phyloP scores from a whole-genome alignment of 1,140 invertebrate species.

The Hyles vespertilio region DNA sequence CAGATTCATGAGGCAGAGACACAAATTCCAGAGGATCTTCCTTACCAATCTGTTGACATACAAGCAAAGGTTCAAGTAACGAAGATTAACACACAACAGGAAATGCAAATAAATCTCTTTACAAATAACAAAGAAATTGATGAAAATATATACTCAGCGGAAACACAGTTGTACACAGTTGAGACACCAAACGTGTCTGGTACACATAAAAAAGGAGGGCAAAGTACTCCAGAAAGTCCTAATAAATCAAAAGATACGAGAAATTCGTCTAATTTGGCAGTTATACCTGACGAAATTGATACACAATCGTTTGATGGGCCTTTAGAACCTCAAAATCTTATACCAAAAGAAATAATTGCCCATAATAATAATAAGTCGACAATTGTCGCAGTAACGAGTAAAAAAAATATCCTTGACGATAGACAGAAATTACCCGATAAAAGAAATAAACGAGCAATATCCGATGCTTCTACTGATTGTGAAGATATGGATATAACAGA shows the following conservation, averaged over 20 bases:
- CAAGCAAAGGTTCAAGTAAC: constrained; percentile 20
- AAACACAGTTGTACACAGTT: constrained; percentile 29
- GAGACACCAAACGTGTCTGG: neutral
- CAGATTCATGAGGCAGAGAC: constrained; percentile 27
- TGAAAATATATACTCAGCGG: constrained; percentile 41
- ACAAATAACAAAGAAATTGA: constrained; percentile 43
- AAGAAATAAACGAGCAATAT: constrained; percentile 15
- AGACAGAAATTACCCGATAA: neutral
- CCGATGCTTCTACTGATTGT: constrained; percentile 45
- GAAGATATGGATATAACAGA: constrained; percentile 41
- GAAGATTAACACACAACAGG: constrained; percentile 37
- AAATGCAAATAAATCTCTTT: constrained; percentile 39
- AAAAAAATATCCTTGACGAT: constrained; percentile 10
- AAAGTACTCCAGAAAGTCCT: neutral
- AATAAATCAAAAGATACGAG: constrained; percentile 15
- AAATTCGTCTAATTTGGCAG: constrained; percentile 48
- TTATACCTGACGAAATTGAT: constrained; percentile 55
- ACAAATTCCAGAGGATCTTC: constrained; percentile 19
- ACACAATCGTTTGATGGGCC: constrained; percentile 31
- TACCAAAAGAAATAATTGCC: constrained; percentile 25
- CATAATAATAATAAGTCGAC: constrained; percentile 9
- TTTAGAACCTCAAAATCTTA: constrained; percentile 49
- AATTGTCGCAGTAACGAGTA: constrained; percentile 7
- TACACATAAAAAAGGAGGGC: no score
- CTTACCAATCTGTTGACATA: constrained; percentile 28